phyloP scores from a whole-genome alignment of 1,140 invertebrate species.

The Orchestia grillus region DNA sequence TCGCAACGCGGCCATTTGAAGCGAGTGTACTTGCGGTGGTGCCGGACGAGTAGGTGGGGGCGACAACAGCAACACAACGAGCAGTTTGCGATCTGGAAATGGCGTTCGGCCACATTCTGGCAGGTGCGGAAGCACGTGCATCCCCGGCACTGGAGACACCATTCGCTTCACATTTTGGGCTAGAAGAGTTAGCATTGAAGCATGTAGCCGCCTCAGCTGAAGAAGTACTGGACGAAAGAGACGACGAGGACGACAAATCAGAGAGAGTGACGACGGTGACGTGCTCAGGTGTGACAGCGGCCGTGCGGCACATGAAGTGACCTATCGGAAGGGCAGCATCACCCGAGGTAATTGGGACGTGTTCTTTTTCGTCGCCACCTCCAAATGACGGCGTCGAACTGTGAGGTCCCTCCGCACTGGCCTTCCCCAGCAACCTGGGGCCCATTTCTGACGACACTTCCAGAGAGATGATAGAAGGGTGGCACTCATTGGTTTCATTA shows the following conservation, averaged over 20 bases:
- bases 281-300: not conserved
- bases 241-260: not conserved
- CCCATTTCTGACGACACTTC: not conserved
- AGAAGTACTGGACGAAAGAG: not conserved
- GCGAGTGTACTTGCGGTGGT: not conserved
- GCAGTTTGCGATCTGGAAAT: not conserved
- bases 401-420: not conserved
- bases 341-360: not conserved
- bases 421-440: not conserved
- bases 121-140: not conserved
- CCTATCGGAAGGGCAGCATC: not conserved
- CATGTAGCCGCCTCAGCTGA: not conserved
- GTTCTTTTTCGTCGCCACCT: not conserved
- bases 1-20: not conserved
- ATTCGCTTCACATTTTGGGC: not conserved
- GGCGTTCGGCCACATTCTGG: not conserved
- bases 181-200: not conserved
- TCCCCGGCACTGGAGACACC: not conserved
- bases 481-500: not conserved
- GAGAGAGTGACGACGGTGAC: constrained; percentile 3
- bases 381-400: not conserved
- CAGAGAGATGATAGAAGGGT: not conserved
- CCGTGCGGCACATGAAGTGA: not conserved
- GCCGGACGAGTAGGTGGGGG: not conserved
- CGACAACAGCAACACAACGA: not conserved